A percentile compares a stretch with the other conserved stretches of the same genome.
Evolutionary conservation across 2,113 vertebrate genomes (phyloP).

Genomic region (Toxotes chatareus): DNA sequence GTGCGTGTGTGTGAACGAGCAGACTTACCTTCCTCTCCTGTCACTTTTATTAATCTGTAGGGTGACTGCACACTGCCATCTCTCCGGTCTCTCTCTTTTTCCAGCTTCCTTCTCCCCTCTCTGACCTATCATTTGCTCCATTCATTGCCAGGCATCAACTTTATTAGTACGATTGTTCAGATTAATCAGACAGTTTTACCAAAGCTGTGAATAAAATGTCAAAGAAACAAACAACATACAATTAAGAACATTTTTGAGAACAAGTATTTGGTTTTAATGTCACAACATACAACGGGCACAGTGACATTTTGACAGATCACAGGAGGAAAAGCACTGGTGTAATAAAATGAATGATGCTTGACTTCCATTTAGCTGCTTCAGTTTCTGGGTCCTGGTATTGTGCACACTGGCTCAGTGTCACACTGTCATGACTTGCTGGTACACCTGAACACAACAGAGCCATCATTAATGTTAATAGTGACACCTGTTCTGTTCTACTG

Average conservation of each 20-base stretch:
- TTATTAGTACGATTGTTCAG: neutral
- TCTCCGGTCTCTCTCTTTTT: neutral
- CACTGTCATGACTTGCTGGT: neutral
- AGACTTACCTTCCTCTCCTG: neutral
- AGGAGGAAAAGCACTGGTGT: neutral
- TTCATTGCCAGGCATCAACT: neutral
- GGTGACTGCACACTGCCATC: conserved; percentile 2
- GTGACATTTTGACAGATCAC: neutral
- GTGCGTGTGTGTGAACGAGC: neutral
- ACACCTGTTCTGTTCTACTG: neutral
- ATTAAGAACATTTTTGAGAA: neutral
- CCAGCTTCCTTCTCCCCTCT: neutral
- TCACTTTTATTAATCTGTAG: conserved; percentile 16
- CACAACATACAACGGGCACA: neutral
- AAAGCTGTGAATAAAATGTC: neutral
- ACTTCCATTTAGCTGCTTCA: neutral
- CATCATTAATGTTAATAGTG: neutral
- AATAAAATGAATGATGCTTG: neutral
- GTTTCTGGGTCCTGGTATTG: neutral
- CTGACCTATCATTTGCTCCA: neutral
- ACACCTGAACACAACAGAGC: neutral
- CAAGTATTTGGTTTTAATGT: neutral
- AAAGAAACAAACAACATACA: neutral
- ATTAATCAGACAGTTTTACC: neutral
- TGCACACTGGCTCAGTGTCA: neutral